Conservation (phyloP, 2,888 invertebrate species). For the Conus canariensis region DNA sequence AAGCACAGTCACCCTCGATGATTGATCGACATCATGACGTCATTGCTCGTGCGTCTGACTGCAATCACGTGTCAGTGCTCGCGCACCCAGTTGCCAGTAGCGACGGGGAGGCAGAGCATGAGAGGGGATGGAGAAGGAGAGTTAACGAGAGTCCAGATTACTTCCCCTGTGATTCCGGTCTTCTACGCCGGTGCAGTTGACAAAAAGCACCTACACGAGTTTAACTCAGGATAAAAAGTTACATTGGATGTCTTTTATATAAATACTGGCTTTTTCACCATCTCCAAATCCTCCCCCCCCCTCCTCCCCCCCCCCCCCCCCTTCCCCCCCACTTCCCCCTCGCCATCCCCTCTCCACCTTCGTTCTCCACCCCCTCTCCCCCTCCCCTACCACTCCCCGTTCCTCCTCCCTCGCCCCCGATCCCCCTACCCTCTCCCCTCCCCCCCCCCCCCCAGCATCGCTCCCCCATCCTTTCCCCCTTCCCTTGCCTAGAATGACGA, state of each 20-base stretch:
- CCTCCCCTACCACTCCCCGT: background rate
- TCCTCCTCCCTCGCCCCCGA: background rate
- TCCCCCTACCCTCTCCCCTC: background rate
- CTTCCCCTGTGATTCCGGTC: background rate
- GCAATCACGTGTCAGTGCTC: slow-evolving; percentile 5
- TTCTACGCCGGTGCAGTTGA: no score
- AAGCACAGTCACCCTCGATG: background rate
- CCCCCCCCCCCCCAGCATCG: background rate
- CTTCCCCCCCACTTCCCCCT: no score
- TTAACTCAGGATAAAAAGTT: no score
- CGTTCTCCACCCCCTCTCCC: background rate
- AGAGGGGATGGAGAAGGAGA: background rate
- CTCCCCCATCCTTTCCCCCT: background rate
- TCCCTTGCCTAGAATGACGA: background rate
- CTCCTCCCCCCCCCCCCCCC: no score
- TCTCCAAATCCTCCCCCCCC: no score
- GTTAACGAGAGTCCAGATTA: background rate
- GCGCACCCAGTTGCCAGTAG: slow-evolving; percentile 1
- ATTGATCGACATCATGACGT: slow-evolving; percentile 12
- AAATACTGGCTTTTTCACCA: no score
- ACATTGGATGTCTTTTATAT: no score
- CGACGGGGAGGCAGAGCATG: background rate
- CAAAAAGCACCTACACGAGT: no score
- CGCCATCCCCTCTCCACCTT: no score
- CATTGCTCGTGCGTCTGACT: background rate